phyloP scores from a whole-genome alignment of 2,797 vertebrate genomes.

The Lemur catta region DNA sequence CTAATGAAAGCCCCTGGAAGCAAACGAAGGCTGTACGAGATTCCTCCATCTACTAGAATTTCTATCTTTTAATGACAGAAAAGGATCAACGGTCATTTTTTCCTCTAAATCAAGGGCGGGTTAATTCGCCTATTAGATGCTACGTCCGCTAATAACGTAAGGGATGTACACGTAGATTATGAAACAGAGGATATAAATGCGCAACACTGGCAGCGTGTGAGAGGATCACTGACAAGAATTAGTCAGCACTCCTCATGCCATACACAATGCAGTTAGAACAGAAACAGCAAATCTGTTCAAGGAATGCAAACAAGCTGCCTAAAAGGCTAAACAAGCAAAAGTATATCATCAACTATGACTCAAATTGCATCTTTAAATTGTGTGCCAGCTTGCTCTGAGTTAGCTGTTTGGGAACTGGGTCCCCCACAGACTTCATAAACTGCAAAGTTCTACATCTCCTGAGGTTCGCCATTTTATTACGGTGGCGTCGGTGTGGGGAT shows the following conservation, averaged over 20 bases:
- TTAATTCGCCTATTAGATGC: constrained; percentile 80
- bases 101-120: constrained; percentile 74
- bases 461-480: background rate
- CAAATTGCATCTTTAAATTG: constrained; percentile 66
- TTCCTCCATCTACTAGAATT: background rate
- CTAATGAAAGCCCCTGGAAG: constrained; percentile 65
- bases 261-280: constrained; percentile 71
- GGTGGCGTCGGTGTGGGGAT: background rate
- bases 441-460: background rate
- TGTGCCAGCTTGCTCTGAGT: constrained; percentile 69
- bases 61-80: constrained; percentile 48
- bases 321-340: constrained; percentile 79
- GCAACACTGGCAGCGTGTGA: constrained; percentile 83
- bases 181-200: constrained; percentile 82
- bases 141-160: constrained; percentile 77
- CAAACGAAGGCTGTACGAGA: constrained; percentile 27
- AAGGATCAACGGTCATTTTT: constrained; percentile 60
- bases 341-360: constrained; percentile 74
- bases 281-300: constrained; percentile 80
- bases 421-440: constrained; percentile 72
- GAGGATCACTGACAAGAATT: constrained; percentile 90
- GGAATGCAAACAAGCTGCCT: constrained; percentile 75
- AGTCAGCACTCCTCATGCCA: constrained; percentile 83
- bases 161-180: constrained; percentile 76
- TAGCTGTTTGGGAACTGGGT: constrained; percentile 65